Base-by-base conservation (phyloP, 2,888 invertebrate species). In the Trachelus stipa region DNA sequence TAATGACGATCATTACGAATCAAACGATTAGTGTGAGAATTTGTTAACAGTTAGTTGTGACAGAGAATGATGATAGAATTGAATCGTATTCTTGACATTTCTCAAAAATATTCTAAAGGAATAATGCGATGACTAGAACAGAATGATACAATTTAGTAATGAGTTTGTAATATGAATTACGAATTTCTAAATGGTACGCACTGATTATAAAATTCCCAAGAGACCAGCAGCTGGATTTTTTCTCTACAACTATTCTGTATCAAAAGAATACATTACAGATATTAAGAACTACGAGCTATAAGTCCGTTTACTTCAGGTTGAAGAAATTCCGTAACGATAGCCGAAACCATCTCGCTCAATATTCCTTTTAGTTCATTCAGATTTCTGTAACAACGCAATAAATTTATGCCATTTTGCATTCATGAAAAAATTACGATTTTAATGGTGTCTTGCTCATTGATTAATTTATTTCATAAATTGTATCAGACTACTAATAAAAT, bases 291-390 rank as follows among this genome's bases (percentile, higher is more conserved):
- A 30, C 90, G 88, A 56, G 93, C 90, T 82, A 93, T 92, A 30
- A 96, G 92, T 34, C 93, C 92, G 90, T 97, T 95, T 84, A 94
- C 91, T 83, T 94, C 92, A 1, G 98, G 98, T 89, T 97, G 95
- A 76, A 98, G 93, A 84, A 98, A 95, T 87, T 98, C 97, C 31
- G 95, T 93, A 2, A 97, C 94, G 82, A 98, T 95, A 40, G 94
- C 95, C 40, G 93, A 91, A 0, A 98, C 96, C 94, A 98, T 96
- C 84, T 95, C 94, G 31, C 94, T 92, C 12, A 97, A 92, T 79
- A 94, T 94, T 1, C 85, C 85, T 80, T 93, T 93, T 77, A 96
- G 93, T 74, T 92, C 92, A 69, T 93, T 92, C 91, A 95, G 93
- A 90, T 97, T 94, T 80, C 97, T 97, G 92, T 68, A 93, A 23